A percentile compares a stretch with the other conserved stretches of the same genome.
Evolutionary conservation across 2,888 invertebrate species (phyloP).

Genomic region (Sphinx pinastri): DNA sequence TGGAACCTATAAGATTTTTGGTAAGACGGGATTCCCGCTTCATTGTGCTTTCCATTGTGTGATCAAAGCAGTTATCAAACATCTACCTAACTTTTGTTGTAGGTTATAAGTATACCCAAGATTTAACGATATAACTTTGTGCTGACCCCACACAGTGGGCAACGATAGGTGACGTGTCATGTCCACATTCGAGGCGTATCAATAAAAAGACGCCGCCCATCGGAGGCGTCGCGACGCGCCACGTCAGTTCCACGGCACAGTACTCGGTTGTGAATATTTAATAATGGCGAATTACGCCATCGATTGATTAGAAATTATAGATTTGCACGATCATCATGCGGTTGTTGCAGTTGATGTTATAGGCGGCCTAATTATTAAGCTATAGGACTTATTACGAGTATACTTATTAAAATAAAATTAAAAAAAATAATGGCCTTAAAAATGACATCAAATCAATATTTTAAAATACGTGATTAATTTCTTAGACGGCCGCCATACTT

Average conservation of each 20-base stretch:
- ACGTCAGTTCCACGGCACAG: constrained; percentile 21
- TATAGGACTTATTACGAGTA: background rate
- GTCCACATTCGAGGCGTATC: constrained; percentile 24
- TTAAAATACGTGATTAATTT: too few species aligned
- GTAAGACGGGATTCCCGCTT: too few species aligned
- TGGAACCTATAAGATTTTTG: too few species aligned
- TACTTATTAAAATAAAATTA: too few species aligned
- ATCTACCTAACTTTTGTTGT: too few species aligned
- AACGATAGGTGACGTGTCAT: constrained; percentile 31
- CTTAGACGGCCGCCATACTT: too few species aligned
- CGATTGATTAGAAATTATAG: constrained; percentile 23
- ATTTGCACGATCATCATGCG: constrained; percentile 13
- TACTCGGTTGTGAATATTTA: constrained; percentile 22
- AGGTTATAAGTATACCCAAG: too few species aligned
- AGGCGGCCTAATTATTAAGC: background rate
- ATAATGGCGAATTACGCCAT: constrained; percentile 24
- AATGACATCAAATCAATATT: too few species aligned
- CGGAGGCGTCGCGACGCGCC: constrained; percentile 22
- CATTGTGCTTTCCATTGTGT: too few species aligned
- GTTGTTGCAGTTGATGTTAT: constrained; percentile 1
- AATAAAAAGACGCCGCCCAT: constrained; percentile 22
- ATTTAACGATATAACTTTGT: background rate
- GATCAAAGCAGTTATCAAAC: too few species aligned
- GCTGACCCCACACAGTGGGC: background rate
- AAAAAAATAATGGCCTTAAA: background rate